Evolutionary conservation across 1,140 invertebrate genomes (phyloP).

Genomic region (Lamellibrachia luymesi): DNA sequence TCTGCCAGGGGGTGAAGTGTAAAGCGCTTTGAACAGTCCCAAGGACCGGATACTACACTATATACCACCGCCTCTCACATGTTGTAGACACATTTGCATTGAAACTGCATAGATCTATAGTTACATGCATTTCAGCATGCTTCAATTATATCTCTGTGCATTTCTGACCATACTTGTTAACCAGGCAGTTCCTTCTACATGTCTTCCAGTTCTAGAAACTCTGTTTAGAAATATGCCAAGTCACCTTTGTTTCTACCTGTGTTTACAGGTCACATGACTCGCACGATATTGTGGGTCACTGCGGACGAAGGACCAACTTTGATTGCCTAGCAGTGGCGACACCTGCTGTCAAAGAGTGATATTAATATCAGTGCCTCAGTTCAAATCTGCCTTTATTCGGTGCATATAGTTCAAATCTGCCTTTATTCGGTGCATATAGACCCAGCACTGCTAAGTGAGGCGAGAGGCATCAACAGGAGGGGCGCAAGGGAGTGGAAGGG

Average conservation of each 20-base stretch:
- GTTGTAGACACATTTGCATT: no score
- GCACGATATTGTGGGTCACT: neutral
- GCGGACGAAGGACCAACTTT: neutral
- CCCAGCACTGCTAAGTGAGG: neutral
- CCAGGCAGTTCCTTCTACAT: neutral
- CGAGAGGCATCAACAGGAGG: neutral
- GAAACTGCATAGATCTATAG: no score
- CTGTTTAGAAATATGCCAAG: neutral
- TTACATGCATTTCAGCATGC: no score
- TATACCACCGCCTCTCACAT: no score
- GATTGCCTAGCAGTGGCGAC: neutral
- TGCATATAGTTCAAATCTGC: neutral
- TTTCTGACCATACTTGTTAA: neutral
- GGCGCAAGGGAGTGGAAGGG: neutral
- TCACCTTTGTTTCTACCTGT: neutral
- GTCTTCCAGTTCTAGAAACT: neutral
- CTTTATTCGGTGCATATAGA: neutral
- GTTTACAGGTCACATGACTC: neutral
- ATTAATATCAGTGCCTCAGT: constrained; percentile 1
- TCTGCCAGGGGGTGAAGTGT: no score
- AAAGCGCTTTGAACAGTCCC: no score
- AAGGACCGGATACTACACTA: no score
- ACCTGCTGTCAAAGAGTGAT: neutral
- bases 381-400: neutral
- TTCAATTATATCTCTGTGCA: no score